Evolutionary conservation across 1,140 invertebrate species (phyloP), one percentile per base, ranked within the genome.

Genomic region (Piezodorus guildinii): DNA sequence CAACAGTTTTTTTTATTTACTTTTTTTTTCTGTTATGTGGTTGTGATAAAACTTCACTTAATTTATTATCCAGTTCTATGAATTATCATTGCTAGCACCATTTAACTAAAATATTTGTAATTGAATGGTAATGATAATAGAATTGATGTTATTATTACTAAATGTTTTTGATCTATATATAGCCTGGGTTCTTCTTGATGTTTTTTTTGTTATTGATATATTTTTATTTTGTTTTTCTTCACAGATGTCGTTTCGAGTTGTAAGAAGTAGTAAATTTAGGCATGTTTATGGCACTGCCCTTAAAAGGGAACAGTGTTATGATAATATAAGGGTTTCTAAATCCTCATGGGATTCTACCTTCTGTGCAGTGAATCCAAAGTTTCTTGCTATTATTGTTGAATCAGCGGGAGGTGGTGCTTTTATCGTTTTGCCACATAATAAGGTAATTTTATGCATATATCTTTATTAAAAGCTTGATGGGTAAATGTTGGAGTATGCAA

Each of bases 331-430:
- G 72, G 94, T 99, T 52, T 97, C 95, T 19, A 97, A 98, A 76
- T 95, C 90, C 74, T 95, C 93, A 46, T 96, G 94, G 93, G 97
- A 99, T 76, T 96, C 94, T 54, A 95, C 92, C 63, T 98, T 98
- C 76, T 98, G 95, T 81, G 90, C 91, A 68, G 96, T 99, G 67
- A 99, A 99, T 79, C 95, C 96, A 19, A 99, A 99, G 78, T 99
- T 98, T 78, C 79, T 99, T 69, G 97, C 97, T 64, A 93, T 99
- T 72, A 96, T 99, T 75, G 96, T 96, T 60, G 96, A 99, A 77
- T 95, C 94, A 54, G 95, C 94, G 58, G 97, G 97, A 63, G 97
- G 97, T 66, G 95, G 95, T 64, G 94, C 96, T 64, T 99, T 99
- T 77, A 90, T 99, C 71, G 96, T 99, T 63, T 79, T 99, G 70